A percentile compares a stretch with the other conserved stretches of the same genome.
Conservation (phyloP, 1,140 invertebrate genomes). For the Calephelis virginiensis region DNA sequence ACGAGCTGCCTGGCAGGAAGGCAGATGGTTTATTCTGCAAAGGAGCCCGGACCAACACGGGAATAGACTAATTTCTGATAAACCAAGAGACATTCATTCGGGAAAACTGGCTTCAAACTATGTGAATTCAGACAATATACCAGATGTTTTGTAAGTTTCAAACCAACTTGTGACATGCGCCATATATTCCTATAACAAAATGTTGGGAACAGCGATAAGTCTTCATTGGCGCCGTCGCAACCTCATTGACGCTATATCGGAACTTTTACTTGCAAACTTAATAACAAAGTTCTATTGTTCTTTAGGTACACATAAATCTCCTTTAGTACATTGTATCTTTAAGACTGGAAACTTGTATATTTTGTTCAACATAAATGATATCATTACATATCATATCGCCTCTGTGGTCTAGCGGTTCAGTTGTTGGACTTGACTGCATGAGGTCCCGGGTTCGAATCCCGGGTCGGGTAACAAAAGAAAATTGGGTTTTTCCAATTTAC, state of each 20-base stretch:
- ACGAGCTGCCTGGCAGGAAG: too few relatives aligned
- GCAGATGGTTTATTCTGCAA: too few relatives aligned
- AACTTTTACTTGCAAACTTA: slow-evolving; percentile 12
- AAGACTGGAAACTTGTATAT: too few relatives aligned
- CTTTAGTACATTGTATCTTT: neutral
- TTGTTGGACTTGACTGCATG: too few relatives aligned
- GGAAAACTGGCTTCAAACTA: neutral
- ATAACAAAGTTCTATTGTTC: slow-evolving; percentile 10
- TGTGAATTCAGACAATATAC: neutral
- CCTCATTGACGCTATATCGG: slow-evolving; percentile 7
- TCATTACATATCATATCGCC: too few relatives aligned
- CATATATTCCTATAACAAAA: slow-evolving; percentile 8
- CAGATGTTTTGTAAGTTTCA: slow-evolving; percentile 5
- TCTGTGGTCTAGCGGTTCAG: too few relatives aligned
- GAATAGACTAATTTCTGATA: too few relatives aligned
- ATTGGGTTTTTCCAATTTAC: too few relatives aligned
- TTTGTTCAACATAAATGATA: slow-evolving; percentile 17
- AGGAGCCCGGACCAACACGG: too few relatives aligned
- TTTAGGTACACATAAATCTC: neutral
- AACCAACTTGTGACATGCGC: slow-evolving; percentile 1
- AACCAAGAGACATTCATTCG: neutral
- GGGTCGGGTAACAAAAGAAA: too few relatives aligned
- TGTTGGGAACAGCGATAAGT: slow-evolving; percentile 6
- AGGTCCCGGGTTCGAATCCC: too few relatives aligned
- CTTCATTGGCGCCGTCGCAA: slow-evolving; percentile 2